Evolutionary conservation across 92 coral and sea anemone genomes (phyloP).

Genomic region (Zoanthus solanderi): DNA sequence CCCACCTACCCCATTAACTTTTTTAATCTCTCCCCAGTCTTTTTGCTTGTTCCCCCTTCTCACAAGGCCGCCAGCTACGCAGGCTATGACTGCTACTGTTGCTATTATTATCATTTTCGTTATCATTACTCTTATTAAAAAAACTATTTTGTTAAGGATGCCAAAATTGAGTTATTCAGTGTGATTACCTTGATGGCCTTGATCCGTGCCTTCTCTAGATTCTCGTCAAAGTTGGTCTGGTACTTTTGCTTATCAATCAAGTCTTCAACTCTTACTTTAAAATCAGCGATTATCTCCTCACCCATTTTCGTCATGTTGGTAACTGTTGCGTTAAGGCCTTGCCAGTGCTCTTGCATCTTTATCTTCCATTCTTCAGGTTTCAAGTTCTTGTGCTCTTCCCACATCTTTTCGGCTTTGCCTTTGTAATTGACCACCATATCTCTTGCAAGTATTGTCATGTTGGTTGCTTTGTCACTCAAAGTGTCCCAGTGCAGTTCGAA

Average conservation of each 20-base stretch:
- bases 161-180: not conserved
- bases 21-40: no score
- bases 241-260: not conserved
- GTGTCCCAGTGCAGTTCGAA: not conserved
- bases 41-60: no score
- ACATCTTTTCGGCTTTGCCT: constrained; percentile 13
- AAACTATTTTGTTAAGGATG: not conserved
- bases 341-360: not conserved
- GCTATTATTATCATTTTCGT: no score
- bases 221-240: constrained; percentile 24
- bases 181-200: constrained; percentile 19
- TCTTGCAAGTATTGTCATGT: not conserved
- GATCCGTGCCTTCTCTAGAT: constrained; percentile 4
- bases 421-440: not conserved
- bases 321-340: not conserved
- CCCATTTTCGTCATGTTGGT: constrained; percentile 28
- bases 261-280: not conserved
- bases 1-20: no score
- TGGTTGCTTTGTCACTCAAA: not conserved
- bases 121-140: no score
- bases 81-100: no score
- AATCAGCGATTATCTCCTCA: not conserved
- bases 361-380: constrained; percentile 10
- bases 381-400: constrained; percentile 30
- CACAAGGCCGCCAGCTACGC: no score